Base-by-base conservation (phyloP, 2,888 invertebrate genomes). In the Encarsia formosa region DNA sequence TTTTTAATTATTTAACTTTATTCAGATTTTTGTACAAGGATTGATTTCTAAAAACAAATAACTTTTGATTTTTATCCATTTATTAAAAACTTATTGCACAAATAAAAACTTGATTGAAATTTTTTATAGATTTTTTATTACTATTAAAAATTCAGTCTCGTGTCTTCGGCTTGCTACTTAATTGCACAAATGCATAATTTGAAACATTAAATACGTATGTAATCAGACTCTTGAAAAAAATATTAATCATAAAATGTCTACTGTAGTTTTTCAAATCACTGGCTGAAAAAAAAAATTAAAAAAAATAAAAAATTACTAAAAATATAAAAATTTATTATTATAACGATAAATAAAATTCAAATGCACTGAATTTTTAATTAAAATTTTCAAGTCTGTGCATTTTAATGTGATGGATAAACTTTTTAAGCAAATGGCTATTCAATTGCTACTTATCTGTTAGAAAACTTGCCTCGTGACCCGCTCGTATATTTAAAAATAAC, bases 341-440 rank as follows among this genome's bases (percentile, higher is more conserved):
- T n/a, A n/a, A n/a, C n/a, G n/a, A n/a, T n/a, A n/a, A n/a, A n/a
- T n/a, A n/a, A n/a, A n/a, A n/a, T n/a, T n/a, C n/a, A n/a, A 42
- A n/a, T 13, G 45, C 23, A 40, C 35, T 48, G 48, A 48, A 43
- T 49, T 49, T 46, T 22, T 42, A 43, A 45, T 51, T 55, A 23
- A 46, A 55, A 44, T 52, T 54, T 59, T 50, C 47, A 57, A 56
- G 54, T 59, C 56, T 59, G 57, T 60, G 54, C 57, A 59, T 62
- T 60, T 60, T 51, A 59, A 59, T 62, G 61, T 60, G 60, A 60
- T 62, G 55, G 46, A 60, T 20, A 31, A 32, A 40, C 5, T 24
- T 39, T 45, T 45, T n/a, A 51, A 42, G 51, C 35, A 52, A 56
- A 39, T 46, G 41, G 39, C 34, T 53, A 47, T 42, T 54, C 43